Conservation (phyloP, 2,888 invertebrate genomes). For the Drosophila lutescens region DNA sequence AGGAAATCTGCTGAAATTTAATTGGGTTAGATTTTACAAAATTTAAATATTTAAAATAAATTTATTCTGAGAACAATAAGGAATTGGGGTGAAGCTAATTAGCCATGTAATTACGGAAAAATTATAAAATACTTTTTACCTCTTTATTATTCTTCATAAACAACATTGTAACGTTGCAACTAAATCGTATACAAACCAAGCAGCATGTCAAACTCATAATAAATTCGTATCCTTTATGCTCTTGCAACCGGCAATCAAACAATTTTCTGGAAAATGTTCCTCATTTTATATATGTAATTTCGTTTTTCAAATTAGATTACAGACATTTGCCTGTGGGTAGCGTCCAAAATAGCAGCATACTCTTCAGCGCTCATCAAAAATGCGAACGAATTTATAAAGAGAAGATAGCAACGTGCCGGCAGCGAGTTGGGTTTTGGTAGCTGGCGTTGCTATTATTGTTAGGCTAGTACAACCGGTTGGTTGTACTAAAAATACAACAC, state of each 20-base stretch:
- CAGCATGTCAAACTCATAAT: conserved; percentile 12
- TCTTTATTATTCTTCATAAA: conserved; percentile 2
- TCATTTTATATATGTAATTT: conserved; percentile 48
- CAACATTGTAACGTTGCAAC: conserved; percentile 12
- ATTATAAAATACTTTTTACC: background rate
- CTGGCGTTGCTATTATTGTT: conserved; percentile 39
- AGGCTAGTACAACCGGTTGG: conserved; percentile 6
- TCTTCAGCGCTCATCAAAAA: conserved; percentile 46
- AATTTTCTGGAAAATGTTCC: conserved; percentile 49
- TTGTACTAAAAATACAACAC: conserved; percentile 48
- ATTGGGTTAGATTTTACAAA: background rate
- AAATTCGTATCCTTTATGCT: conserved; percentile 42
- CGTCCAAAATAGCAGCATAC: conserved; percentile 33
- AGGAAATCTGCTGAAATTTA: background rate
- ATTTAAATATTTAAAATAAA: no score
- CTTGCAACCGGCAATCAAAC: conserved; percentile 45
- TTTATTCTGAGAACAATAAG: background rate
- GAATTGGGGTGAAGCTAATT: no score
- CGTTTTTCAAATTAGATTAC: conserved; percentile 56
- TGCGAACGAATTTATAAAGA: conserved; percentile 41
- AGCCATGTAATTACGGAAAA: background rate
- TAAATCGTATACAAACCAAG: background rate
- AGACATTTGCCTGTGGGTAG: conserved; percentile 39
- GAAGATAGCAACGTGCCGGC: conserved; percentile 44
- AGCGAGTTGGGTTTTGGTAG: background rate